A percentile compares a stretch with the other conserved stretches of the same genome.
Evolutionary conservation across 2,888 invertebrate genomes (phyloP).

Genomic region (Amaurobius ferox): DNA sequence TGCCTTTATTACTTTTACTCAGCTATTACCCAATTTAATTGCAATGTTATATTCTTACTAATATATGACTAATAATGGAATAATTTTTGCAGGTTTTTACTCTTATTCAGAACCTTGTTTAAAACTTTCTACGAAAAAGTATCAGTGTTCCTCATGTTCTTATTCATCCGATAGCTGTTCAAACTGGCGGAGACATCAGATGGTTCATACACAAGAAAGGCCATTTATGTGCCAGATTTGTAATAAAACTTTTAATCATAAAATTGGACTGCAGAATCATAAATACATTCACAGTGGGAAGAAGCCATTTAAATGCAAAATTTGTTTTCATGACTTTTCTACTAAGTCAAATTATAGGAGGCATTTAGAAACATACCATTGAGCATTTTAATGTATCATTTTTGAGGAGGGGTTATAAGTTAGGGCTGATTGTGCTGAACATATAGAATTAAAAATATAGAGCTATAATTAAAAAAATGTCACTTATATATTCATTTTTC

Average conservation of each 20-base stretch:
- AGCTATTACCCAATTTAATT: too few relatives aligned
- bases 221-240: slow-evolving; percentile 6
- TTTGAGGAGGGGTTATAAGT: too few relatives aligned
- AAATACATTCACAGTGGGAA: neutral
- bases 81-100: too few relatives aligned
- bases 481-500: too few relatives aligned
- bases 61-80: too few relatives aligned
- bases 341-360: slow-evolving; percentile 18
- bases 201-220: slow-evolving; percentile 28
- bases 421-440: too few relatives aligned
- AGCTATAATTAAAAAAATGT: too few relatives aligned
- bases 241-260: slow-evolving; percentile 17
- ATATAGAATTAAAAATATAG: too few relatives aligned
- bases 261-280: slow-evolving; percentile 8
- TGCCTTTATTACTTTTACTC: too few relatives aligned
- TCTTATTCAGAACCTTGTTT: too few relatives aligned
- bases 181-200: neutral
- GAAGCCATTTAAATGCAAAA: slow-evolving; percentile 13
- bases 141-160: neutral
- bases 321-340: neutral
- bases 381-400: neutral
- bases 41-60: too few relatives aligned
- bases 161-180: neutral
- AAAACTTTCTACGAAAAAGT: too few relatives aligned
- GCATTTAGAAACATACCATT: slow-evolving; percentile 1